These are phyloP conservation scores for Chamaea fasciata DNA, from an alignment of 2,113 vertebrate genomes.

Conservation along the genomic window DNA sequence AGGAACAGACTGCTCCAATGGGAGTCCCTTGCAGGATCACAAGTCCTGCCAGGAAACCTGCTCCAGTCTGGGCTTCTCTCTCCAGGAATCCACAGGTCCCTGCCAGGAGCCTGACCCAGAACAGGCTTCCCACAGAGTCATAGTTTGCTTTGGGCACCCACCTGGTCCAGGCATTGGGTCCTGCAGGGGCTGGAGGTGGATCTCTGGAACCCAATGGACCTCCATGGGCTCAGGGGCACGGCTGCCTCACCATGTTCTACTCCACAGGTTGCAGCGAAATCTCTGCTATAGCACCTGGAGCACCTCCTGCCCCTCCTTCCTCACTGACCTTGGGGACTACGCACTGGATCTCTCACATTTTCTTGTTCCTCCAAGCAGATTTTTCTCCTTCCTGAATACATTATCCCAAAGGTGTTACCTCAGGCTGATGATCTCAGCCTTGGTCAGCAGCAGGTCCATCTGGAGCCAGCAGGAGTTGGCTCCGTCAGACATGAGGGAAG, in stretches of 20 bases:
- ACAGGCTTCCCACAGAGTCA: not conserved
- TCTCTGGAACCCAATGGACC: not conserved
- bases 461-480: rapidly evolving
- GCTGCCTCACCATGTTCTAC: not conserved
- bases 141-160: not conserved
- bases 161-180: not conserved
- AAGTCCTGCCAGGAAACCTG: not conserved
- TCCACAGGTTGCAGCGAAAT: rapidly evolving
- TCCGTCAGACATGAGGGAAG: not conserved
- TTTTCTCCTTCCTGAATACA: not conserved
- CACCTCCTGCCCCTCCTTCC: not conserved
- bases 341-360: not conserved
- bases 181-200: not conserved
- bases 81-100: not conserved
- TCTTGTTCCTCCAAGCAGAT: not conserved
- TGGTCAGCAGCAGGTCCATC: rapidly evolving
- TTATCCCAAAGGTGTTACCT: not conserved
- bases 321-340: not conserved
- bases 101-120: not conserved
- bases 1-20: not conserved
- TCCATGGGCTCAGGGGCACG: not conserved
- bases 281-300: not conserved
- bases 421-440: not conserved
- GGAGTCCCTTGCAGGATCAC: not conserved
- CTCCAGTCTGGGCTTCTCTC: not conserved